Evolutionary conservation across 2,113 vertebrate genomes (phyloP).

Genomic region (Columba janthina): DNA sequence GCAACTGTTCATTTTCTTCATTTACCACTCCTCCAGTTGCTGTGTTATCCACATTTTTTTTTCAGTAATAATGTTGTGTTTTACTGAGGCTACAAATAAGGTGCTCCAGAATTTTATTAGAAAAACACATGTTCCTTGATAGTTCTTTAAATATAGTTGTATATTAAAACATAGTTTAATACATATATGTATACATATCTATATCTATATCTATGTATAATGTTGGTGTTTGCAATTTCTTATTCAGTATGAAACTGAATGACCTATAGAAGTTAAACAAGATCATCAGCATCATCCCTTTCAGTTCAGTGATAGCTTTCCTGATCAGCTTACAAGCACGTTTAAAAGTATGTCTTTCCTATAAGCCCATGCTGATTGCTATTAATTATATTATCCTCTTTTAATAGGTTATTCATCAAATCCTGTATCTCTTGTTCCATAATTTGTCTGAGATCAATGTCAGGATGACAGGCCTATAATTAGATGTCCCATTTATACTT

Average conservation of each 20-base stretch:
- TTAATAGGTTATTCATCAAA: conserved; percentile 63
- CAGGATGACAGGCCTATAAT: conserved; percentile 62
- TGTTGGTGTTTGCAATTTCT: background rate
- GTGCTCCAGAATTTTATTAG: background rate
- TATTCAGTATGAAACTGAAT: background rate
- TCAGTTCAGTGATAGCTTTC: background rate
- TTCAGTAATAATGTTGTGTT: background rate
- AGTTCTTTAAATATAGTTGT: background rate
- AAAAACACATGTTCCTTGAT: background rate
- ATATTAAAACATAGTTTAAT: background rate
- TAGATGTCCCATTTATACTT: conserved; percentile 61
- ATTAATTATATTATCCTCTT: conserved; percentile 57
- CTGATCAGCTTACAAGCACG: background rate
- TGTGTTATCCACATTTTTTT: background rate
- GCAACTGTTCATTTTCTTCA: background rate
- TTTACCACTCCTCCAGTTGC: background rate
- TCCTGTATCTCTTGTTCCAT: conserved; percentile 40
- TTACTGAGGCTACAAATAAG: background rate
- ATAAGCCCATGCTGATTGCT: conserved; percentile 33
- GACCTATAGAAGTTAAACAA: background rate
- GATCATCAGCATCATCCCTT: background rate
- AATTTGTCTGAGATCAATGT: conserved; percentile 65
- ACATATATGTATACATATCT: too few relatives aligned
- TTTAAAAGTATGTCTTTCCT: conserved; percentile 7
- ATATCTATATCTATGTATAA: background rate